Base-by-base conservation (phyloP, 2,888 invertebrate genomes). In the Eulithis testata region DNA sequence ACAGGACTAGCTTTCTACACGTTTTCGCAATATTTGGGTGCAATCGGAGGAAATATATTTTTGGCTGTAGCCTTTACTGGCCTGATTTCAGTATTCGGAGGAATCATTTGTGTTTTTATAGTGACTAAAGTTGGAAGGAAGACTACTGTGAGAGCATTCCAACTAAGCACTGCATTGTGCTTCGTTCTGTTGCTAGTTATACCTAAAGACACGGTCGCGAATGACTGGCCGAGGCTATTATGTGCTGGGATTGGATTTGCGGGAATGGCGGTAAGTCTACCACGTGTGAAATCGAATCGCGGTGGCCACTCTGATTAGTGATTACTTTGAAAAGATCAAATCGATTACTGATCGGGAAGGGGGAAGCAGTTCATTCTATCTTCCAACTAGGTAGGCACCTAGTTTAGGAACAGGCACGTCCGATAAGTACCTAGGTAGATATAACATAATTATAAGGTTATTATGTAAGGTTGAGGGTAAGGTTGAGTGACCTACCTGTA, bases 171-270 rank as follows among this genome's bases (percentile, higher is more conserved):
- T 4, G 88, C 91, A 0, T 21, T 87, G 1, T 94, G 94, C 77
- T 94, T 94, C 65, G 68, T 94, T 52, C 76, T 87, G 4, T 91
- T 95, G 70, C 74, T 94, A 54, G 63, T 89, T n/a, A 81, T 93
- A 61, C 94, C 94, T 12, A 90, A 86, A 77, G 87, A 89, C 58
- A 66, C 60, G 43, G 92, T 81, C 70, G 6, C 70, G 14, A 87
- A 87, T 65, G 94, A 94, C 76, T 95, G 94, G 94, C 93, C 94
- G 5, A 88, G 93, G 71, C 82, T 95, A 58, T 73, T 92, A 12
- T 91, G 95, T 69, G 95, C 95, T 67, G 94, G 94, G 69, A 79
- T 95, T 54, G 95, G 95, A 64, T 94, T 96, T 75, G 94, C 95
- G 56, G 95, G 95, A 65, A 92, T 95, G 79, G 94, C 96, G 66